Percentiles rank a stretch among this genome's conserved stretches.
Evolutionary conservation across 2,888 invertebrate genomes (phyloP).

Genomic region (Caenorhabditis uteleia): DNA sequence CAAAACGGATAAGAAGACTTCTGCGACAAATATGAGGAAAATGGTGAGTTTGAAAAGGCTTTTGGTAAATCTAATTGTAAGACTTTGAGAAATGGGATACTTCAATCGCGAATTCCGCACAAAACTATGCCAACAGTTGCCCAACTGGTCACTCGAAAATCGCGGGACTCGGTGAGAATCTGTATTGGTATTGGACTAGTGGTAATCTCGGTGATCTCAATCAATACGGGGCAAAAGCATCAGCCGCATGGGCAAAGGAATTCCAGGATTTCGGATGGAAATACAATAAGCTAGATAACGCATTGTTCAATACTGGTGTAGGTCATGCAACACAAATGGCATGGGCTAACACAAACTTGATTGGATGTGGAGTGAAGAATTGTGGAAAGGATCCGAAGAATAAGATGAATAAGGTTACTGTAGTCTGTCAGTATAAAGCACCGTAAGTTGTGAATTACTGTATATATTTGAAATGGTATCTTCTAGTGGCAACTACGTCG

Average conservation of each 20-base stretch:
- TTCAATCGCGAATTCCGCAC: not conserved
- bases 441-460: constrained; percentile 3
- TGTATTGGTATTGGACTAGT: constrained; percentile 12
- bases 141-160: constrained; percentile 7
- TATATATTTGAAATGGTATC: not conserved
- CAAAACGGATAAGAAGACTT: too few relatives aligned
- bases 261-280: constrained; percentile 32
- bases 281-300: constrained; percentile 3
- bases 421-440: constrained; percentile 34
- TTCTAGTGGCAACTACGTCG: constrained; percentile 37
- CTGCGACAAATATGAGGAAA: too few relatives aligned
- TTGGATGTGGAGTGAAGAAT: constrained; percentile 35
- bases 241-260: constrained; percentile 13
- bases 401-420: constrained; percentile 22
- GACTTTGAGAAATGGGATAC: constrained; percentile 1
- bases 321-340: constrained; percentile 40
- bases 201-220: constrained; percentile 16
- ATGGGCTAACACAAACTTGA: constrained; percentile 17
- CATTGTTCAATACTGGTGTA: constrained; percentile 22
- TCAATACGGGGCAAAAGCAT: constrained; percentile 14
- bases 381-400: constrained; percentile 14
- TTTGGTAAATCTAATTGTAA: too few relatives aligned
- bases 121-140: constrained; percentile 7
- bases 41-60: too few relatives aligned
- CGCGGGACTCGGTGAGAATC: constrained; percentile 6